phyloP scores from a whole-genome alignment of 2,888 invertebrate genomes.

The Synanthedon vespiformis region DNA sequence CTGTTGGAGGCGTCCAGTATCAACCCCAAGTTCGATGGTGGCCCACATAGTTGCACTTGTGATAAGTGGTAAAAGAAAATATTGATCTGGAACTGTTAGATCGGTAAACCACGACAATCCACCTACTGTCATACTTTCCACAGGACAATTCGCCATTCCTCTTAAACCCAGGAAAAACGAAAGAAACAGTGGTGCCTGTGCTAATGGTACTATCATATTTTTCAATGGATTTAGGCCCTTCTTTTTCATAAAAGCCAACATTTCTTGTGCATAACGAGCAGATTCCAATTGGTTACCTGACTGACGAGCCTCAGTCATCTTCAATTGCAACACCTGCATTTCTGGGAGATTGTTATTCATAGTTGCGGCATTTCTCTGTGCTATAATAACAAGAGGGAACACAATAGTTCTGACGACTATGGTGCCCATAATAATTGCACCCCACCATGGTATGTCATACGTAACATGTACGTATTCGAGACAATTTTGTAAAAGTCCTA shows the following conservation, averaged over 20 bases:
- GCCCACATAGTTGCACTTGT: conserved; percentile 85
- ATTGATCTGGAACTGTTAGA: conserved; percentile 91
- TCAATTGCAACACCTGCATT: conserved; percentile 82
- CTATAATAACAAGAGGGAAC: conserved; percentile 87
- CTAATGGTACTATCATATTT: conserved; percentile 80
- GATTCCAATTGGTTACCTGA: conserved; percentile 85
- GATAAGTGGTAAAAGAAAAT: conserved; percentile 85
- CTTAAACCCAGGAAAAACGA: conserved; percentile 92
- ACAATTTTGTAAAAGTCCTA: conserved; percentile 83
- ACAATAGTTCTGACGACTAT: conserved; percentile 78
- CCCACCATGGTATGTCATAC: conserved; percentile 94
- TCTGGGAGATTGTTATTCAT: conserved; percentile 91
- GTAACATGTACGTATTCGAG: conserved; percentile 88
- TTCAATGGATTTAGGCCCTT: conserved; percentile 85
- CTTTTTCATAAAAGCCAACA: conserved; percentile 85
- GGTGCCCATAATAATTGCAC: conserved; percentile 85
- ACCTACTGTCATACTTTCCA: conserved; percentile 89
- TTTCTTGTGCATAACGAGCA: conserved; percentile 80
- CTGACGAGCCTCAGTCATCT: conserved; percentile 88
- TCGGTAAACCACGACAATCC: conserved; percentile 95
- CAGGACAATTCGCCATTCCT: conserved; percentile 89
- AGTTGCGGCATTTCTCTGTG: conserved; percentile 83
- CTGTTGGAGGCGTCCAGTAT: conserved; percentile 75
- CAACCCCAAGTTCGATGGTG: conserved; percentile 87
- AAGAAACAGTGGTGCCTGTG: conserved; percentile 90